phyloP scores from a whole-genome alignment of 2,113 vertebrate genomes.

The Hemichromis elongatus region DNA sequence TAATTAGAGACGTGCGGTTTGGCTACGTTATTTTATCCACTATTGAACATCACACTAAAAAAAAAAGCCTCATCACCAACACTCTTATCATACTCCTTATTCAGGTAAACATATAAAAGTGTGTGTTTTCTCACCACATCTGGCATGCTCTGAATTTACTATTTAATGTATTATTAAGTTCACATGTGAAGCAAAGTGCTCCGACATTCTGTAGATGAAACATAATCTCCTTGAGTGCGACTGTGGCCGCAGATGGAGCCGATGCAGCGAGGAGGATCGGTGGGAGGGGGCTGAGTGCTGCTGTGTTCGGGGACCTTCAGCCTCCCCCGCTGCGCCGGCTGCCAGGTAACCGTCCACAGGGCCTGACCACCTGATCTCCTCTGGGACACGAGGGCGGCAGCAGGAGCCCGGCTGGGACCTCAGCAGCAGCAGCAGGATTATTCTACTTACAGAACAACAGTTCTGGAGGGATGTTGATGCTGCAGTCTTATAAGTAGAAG shows the following conservation, averaged over 20 bases:
- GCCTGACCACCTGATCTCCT: conserved; percentile 9
- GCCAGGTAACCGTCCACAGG: conserved; percentile 51
- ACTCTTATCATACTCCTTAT: background rate
- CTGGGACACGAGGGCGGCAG: background rate
- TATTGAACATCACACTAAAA: background rate
- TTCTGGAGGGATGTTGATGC: background rate
- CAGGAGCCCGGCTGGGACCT: background rate
- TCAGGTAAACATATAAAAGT: background rate
- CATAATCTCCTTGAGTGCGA: conserved; percentile 12
- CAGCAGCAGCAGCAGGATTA: background rate
- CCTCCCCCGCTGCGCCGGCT: conserved; percentile 18
- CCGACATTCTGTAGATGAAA: background rate
- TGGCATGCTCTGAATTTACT: background rate
- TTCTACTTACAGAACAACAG: background rate
- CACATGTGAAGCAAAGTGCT: background rate
- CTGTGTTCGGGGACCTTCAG: conserved; percentile 48
- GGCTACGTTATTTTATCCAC: background rate
- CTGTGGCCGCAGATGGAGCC: conserved; percentile 35
- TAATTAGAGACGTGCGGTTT: background rate
- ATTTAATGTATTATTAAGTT: background rate
- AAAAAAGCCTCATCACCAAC: background rate
- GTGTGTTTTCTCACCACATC: background rate
- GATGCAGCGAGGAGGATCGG: conserved; percentile 14
- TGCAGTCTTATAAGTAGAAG: background rate
- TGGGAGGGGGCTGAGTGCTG: conserved; percentile 22